Evolutionary conservation across 2,888 invertebrate species (phyloP), one percentile per base, ranked within the genome.

Genomic region (Drosophila pullipes): DNA sequence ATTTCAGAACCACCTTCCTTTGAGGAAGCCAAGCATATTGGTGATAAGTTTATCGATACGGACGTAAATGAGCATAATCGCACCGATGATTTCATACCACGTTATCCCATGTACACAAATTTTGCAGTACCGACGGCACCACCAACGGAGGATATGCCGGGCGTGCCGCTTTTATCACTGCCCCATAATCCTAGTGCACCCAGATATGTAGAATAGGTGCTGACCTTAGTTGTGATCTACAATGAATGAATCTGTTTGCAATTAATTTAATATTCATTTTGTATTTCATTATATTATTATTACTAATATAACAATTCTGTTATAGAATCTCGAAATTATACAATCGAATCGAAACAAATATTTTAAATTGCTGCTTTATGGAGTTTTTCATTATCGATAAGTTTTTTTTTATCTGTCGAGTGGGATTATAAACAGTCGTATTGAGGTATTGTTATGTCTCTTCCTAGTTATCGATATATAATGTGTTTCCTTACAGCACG

Each of bases 41-140:
- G 77, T 1, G 85, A 77, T 28, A 78, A 66, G 25, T 91, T 91
- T 28, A 47, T 85, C 0, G 91, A 92, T 39, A 74, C 71, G 16
- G 91, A 90, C 60, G 89, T 62, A 11, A 79, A 83, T 63, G 89
- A 85, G 44, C 79, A 81, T 39, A 75, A 90, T 63, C 70, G 76
- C 33, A 73, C 81, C 3, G 86, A 90, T 41, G 87, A 86, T 13
- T 91, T 83, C 31, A 70, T 91, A 39, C 92, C 91, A 6, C 79
- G 85, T 28, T 91, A 91, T 67, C 92, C 91, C n/a, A 82, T 91
- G 78, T 92, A 91, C 63, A 86, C 70, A 6, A 75, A 91, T 77
- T 90, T 91, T 66, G 91, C 86, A 16, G 30, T 44, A 37, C 72
- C 90, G 30, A 44, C 85, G 28, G 85, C 85, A 0, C 86, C 86